These are phyloP conservation scores for Drosophila recens DNA, from an alignment of 2,888 invertebrate genomes.

Conservation along the genomic window DNA sequence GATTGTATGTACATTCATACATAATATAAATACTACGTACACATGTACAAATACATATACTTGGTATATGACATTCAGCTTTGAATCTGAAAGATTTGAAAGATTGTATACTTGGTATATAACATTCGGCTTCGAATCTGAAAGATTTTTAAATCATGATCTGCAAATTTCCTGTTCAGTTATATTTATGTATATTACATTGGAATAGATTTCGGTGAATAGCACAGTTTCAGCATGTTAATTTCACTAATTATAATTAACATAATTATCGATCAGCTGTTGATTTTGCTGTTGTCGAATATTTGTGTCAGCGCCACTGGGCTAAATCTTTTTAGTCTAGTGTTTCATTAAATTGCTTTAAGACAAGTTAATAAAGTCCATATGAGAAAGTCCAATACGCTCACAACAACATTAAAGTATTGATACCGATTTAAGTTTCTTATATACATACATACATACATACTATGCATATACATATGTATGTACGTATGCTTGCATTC, in stretches of 20 bases:
- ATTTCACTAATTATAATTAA: slow-evolving; percentile 2
- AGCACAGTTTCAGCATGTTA: background rate
- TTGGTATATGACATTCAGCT: no score
- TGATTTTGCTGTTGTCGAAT: background rate
- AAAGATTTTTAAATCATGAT: background rate
- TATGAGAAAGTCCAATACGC: slow-evolving; percentile 58
- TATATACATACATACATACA: background rate
- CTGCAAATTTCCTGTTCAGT: slow-evolving; percentile 27
- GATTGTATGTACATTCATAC: no score
- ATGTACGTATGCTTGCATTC: background rate
- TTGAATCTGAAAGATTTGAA: no score
- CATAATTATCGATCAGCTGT: background rate
- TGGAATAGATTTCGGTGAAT: background rate
- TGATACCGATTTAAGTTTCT: slow-evolving; percentile 47
- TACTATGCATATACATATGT: background rate
- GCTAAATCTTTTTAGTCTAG: background rate
- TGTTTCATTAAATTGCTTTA: background rate
- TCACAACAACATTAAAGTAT: slow-evolving; percentile 23
- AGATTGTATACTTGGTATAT: no score
- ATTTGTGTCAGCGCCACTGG: slow-evolving; percentile 24
- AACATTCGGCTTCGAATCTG: background rate
- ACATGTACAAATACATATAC: no score
- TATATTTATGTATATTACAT: background rate
- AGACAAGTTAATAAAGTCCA: slow-evolving; percentile 66
- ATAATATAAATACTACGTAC: no score